Conservation (phyloP, 1,140 invertebrate species). For the Musca vetustissima region DNA sequence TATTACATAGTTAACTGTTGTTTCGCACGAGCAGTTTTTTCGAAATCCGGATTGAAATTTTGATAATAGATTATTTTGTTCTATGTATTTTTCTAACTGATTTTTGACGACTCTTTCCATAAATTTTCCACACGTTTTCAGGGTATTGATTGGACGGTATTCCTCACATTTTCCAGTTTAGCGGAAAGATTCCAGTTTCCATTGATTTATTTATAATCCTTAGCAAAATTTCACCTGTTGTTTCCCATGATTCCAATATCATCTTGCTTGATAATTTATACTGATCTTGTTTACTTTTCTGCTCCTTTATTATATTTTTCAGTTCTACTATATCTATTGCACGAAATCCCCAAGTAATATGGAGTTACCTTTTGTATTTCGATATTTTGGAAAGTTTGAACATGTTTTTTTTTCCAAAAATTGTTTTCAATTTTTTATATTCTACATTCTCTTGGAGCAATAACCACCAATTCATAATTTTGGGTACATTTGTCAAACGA, state of each 20-base stretch:
- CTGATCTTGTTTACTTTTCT: background rate
- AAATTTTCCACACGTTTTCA: slow-evolving; percentile 15
- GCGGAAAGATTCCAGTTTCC: background rate
- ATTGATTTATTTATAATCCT: slow-evolving; percentile 4
- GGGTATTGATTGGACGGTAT: background rate
- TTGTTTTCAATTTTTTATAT: no score
- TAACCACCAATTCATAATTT: no score
- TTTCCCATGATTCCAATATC: background rate
- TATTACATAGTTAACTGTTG: no score
- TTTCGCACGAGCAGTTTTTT: no score
- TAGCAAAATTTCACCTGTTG: background rate
- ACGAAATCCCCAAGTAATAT: no score
- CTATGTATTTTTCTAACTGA: slow-evolving; percentile 5
- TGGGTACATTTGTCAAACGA: no score
- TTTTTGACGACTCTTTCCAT: slow-evolving; percentile 15
- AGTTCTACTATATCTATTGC: background rate
- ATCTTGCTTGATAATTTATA: background rate
- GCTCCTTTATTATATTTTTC: background rate
- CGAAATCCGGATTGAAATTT: no score
- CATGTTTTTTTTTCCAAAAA: no score
- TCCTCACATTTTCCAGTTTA: background rate
- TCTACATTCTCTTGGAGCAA: no score
- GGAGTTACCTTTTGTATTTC: no score
- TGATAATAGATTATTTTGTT: no score
- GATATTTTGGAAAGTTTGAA: no score